Evolutionary conservation across 2,888 invertebrate genomes (phyloP).

Genomic region (Drosophila infuscata): DNA sequence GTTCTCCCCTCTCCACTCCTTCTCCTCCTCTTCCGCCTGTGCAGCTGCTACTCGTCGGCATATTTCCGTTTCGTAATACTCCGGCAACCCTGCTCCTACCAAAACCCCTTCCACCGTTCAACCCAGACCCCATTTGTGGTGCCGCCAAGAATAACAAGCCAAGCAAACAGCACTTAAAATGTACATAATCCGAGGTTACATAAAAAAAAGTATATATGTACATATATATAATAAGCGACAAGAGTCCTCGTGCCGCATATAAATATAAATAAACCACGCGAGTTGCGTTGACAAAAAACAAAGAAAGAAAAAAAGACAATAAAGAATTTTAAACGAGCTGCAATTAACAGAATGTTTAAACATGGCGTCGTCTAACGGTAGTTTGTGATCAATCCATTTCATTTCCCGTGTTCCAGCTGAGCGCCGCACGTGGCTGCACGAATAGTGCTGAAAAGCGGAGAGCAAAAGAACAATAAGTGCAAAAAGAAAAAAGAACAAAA

Average conservation of each 20-base stretch:
- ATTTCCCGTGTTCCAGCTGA: slow-evolving; percentile 43
- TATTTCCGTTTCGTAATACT: slow-evolving; percentile 81
- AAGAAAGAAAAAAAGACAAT: neutral
- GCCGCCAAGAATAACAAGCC: slow-evolving; percentile 48
- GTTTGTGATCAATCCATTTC: slow-evolving; percentile 34
- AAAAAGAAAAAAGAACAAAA: slow-evolving; percentile 31
- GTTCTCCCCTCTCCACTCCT: slow-evolving; percentile 1
- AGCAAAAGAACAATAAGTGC: slow-evolving; percentile 34
- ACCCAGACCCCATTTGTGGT: neutral
- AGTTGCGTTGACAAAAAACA: slow-evolving; percentile 6
- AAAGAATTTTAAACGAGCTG: slow-evolving; percentile 36
- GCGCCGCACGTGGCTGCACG: slow-evolving; percentile 63
- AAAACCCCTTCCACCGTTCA: neutral
- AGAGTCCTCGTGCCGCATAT: slow-evolving; percentile 16
- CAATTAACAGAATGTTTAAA: slow-evolving; percentile 26
- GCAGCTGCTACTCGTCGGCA: slow-evolving; percentile 44
- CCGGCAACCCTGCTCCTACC: slow-evolving; percentile 16
- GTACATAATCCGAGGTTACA: slow-evolving; percentile 59
- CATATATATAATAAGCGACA: slow-evolving; percentile 37
- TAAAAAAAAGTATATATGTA: slow-evolving; percentile 40
- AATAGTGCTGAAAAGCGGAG: slow-evolving; percentile 40
- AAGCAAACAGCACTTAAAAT: slow-evolving; percentile 42
- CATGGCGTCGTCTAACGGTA: slow-evolving; percentile 56
- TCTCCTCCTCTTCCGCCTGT: slow-evolving; percentile 8
- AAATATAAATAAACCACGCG: slow-evolving; percentile 23